These are phyloP conservation scores for Enteromius trimaculatus DNA, from an alignment of 2,797 vertebrate genomes.

Conservation along the genomic window DNA sequence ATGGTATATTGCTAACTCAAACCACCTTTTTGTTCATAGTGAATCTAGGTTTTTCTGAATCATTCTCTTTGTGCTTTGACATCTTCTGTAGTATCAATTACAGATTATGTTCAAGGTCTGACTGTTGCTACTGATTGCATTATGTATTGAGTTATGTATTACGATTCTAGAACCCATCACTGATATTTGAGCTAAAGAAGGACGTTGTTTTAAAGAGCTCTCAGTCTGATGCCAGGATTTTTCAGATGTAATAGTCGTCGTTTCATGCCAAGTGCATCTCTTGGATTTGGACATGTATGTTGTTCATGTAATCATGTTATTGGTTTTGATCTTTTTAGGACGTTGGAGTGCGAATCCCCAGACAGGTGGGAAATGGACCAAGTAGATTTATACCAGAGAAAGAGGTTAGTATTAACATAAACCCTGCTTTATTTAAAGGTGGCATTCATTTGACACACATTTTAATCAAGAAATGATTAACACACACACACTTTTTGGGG, in stretches of 20 bases:
- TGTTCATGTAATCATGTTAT: not conserved
- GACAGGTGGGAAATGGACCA: conserved; percentile 95
- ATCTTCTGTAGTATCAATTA: not conserved
- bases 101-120: not conserved
- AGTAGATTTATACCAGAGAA: conserved; percentile 99
- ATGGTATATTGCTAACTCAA: not conserved
- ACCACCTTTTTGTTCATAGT: conserved; percentile 14
- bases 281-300: not conserved
- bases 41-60: not conserved
- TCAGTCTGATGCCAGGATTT: conserved; percentile 27
- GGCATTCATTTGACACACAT: not conserved
- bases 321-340: conserved; percentile 78
- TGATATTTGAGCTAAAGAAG: conserved; percentile 27
- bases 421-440: not conserved
- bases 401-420: conserved; percentile 80
- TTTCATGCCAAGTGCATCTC: not conserved
- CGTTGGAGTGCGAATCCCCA: conserved; percentile 94
- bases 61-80: conserved; percentile 14
- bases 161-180: not conserved
- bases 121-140: not conserved
- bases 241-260: not conserved
- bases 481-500: not conserved
- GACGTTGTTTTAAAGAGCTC: conserved; percentile 38
- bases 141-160: not conserved
- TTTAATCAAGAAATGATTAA: not conserved